These are phyloP conservation scores for Acyrthosiphon pisum DNA, from an alignment of 1,140 invertebrate genomes.

Conservation along the genomic window DNA sequence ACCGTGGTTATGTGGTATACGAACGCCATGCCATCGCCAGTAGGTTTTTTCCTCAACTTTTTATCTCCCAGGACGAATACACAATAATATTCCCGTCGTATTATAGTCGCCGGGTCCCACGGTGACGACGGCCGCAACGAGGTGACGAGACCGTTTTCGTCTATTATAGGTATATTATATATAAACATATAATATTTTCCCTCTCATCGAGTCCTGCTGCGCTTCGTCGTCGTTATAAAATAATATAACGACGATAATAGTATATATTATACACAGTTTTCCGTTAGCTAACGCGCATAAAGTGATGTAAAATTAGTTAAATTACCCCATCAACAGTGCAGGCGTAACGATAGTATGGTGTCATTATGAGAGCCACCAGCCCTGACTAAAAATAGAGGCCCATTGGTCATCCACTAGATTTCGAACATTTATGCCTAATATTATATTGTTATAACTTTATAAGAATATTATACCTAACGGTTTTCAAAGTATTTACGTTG, in stretches of 20 bases:
- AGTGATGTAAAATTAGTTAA: no score
- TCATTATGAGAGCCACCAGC: no score
- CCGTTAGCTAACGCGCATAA: no score
- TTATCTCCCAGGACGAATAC: not conserved
- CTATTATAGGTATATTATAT: not conserved
- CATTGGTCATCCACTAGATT: no score
- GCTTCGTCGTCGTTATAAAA: not conserved
- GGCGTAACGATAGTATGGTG: not conserved
- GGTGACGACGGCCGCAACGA: not conserved
- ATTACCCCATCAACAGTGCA: not conserved
- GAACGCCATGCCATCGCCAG: not conserved
- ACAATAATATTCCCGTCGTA: not conserved
- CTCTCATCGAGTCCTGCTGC: not conserved
- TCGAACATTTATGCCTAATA: no score
- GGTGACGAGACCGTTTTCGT: conserved; percentile 34
- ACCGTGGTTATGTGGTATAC: not conserved
- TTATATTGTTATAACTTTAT: no score
- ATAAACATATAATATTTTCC: not conserved
- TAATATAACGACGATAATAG: not conserved
- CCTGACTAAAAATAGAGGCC: no score
- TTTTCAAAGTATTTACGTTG: not conserved
- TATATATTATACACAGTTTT: not conserved
- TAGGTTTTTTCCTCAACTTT: not conserved
- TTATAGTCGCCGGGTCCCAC: not conserved
- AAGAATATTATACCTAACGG: no score